phyloP scores from a whole-genome alignment of 1,140 invertebrate species.

The Calephelis virginiensis region DNA sequence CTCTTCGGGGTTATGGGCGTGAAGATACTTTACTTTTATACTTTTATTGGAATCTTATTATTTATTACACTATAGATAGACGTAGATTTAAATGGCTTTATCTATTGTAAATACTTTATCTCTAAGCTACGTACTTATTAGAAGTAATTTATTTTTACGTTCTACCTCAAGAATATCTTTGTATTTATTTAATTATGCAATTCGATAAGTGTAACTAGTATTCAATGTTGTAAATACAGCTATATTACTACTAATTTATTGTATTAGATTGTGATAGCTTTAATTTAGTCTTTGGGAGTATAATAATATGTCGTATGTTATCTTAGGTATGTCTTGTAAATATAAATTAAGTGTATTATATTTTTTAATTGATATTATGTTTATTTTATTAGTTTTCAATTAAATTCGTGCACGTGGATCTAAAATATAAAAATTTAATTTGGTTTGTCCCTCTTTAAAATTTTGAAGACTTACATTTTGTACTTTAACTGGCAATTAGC shows the following conservation, averaged over 20 bases:
- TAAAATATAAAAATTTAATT: conserved; percentile 2
- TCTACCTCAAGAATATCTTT: conserved; percentile 45
- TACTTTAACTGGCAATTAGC: background rate
- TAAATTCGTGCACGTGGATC: conserved; percentile 25
- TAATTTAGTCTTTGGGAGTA: conserved; percentile 26
- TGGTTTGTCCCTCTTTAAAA: conserved; percentile 14
- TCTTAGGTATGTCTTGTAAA: conserved; percentile 18
- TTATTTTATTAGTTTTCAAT: background rate
- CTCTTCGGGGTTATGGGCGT: no score
- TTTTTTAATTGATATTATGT: conserved; percentile 7
- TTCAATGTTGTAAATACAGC: conserved; percentile 9
- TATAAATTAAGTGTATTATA: conserved; percentile 8
- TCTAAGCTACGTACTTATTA: conserved; percentile 47
- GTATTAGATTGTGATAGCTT: conserved; percentile 66
- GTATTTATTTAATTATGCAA: conserved; percentile 13
- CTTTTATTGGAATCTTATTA: background rate
- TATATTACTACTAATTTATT: conserved; percentile 63
- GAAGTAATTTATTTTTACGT: conserved; percentile 49
- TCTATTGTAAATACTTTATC: conserved; percentile 36
- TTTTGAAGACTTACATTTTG: conserved; percentile 17
- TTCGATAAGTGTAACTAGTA: conserved; percentile 9
- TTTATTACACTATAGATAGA: conserved; percentile 8
- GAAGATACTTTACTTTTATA: no score
- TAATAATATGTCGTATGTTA: background rate
- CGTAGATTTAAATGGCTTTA: conserved; percentile 24